These are phyloP conservation scores for Plecotus auritus DNA, from an alignment of 2,113 vertebrate species.

Conservation along the genomic window DNA sequence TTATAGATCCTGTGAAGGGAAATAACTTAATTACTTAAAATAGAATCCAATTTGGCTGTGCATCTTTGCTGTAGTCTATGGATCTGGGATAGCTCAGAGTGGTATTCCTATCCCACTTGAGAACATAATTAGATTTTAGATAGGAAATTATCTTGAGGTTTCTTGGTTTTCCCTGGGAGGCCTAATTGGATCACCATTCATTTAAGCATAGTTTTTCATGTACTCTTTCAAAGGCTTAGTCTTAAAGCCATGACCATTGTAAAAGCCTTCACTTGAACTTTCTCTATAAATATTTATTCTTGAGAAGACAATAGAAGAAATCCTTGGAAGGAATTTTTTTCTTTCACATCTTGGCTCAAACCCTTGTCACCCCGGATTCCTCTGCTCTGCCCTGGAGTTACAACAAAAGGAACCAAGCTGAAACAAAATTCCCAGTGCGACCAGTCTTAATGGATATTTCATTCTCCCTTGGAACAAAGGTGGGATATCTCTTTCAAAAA, in stretches of 20 bases:
- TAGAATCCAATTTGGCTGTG: conserved; percentile 72
- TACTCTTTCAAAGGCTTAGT: conserved; percentile 39
- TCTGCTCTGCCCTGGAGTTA: conserved; percentile 64
- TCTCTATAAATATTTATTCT: conserved; percentile 76
- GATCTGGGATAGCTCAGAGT: conserved; percentile 62
- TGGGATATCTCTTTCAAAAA: conserved; percentile 31
- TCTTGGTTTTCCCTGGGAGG: conserved; percentile 59
- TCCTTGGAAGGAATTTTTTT: conserved; percentile 63
- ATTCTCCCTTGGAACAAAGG: conserved; percentile 61
- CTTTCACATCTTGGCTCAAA: conserved; percentile 67
- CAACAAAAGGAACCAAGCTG: conserved; percentile 58
- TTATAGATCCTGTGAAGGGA: conserved; percentile 64
- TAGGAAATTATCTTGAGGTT: conserved; percentile 68
- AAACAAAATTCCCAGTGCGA: conserved; percentile 65
- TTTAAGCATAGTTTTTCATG: conserved; percentile 61
- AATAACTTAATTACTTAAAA: conserved; percentile 71
- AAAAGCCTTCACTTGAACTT: conserved; percentile 63
- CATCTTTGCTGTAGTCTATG: conserved; percentile 60
- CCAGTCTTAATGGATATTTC: conserved; percentile 58
- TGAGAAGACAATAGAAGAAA: conserved; percentile 64
- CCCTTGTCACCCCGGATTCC: conserved; percentile 58
- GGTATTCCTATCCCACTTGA: conserved; percentile 57
- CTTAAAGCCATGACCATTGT: conserved; percentile 37
- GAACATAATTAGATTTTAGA: conserved; percentile 68
- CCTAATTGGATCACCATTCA: conserved; percentile 65